Conservation (phyloP, 2,797 vertebrate genomes). For the Acanthurus lineatus region DNA sequence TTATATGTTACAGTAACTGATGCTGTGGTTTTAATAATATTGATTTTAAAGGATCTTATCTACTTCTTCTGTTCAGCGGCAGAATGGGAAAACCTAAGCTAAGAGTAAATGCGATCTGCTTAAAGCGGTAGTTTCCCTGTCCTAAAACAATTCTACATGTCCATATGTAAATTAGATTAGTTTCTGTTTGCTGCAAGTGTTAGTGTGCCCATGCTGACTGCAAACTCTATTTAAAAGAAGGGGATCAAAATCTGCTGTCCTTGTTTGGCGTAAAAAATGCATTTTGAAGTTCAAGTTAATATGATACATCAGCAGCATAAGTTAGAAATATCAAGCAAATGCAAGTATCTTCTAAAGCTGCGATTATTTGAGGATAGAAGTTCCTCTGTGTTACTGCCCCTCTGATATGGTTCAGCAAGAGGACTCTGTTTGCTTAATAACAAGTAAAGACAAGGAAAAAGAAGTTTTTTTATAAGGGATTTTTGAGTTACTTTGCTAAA, state of each 20-base stretch:
- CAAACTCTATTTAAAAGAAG: not conserved
- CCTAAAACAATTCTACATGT: not conserved
- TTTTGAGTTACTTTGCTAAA: too few species aligned
- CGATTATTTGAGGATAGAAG: not conserved
- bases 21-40: slow-evolving; percentile 7
- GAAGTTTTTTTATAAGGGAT: too few species aligned
- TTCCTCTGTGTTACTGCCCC: not conserved
- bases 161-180: not conserved
- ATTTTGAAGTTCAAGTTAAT: not conserved
- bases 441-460: too few species aligned
- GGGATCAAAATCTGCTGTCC: not conserved
- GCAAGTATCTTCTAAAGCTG: not conserved
- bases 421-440: too few species aligned
- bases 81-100: not conserved
- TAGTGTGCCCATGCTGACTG: not conserved
- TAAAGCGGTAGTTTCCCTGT: not conserved
- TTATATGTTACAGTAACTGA: not conserved
- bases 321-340: too few species aligned
- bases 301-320: not conserved
- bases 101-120: not conserved
- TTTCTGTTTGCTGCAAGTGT: too few species aligned
- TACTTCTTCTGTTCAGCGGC: not conserved
- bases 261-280: not conserved
- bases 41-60: not conserved
- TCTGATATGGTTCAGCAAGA: not conserved